Percentiles rank a stretch among this genome's conserved stretches.
These are phyloP conservation scores for Aurelia sp. DNA, from an alignment of 30 jellyfish, hydroid and myxozoan species.

Conservation along the genomic window DNA sequence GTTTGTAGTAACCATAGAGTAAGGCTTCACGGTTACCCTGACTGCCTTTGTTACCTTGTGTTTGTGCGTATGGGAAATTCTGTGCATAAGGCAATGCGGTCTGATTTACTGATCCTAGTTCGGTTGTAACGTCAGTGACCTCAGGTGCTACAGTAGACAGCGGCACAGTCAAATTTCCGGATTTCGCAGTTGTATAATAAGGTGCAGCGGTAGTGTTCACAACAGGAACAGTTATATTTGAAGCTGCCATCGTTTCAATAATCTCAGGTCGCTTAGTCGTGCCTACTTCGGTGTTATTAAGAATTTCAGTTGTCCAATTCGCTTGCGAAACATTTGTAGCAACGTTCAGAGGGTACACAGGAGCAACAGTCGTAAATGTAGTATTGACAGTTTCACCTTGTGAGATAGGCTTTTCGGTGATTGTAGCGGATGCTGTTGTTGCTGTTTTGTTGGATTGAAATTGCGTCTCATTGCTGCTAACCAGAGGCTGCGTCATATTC, in stretches of 20 bases:
- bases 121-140: neutral
- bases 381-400: too few relatives aligned
- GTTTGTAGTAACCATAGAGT: constrained; percentile 54
- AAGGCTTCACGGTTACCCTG: constrained; percentile 20
- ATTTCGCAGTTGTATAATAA: neutral
- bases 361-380: too few relatives aligned
- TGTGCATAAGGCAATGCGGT: too few relatives aligned
- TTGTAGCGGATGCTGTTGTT: too few relatives aligned
- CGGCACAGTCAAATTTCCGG: neutral
- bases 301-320: neutral
- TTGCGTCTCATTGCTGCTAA: too few relatives aligned
- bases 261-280: neutral
- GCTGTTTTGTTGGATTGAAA: too few relatives aligned
- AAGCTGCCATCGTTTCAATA: neutral
- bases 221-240: neutral
- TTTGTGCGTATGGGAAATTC: neutral
- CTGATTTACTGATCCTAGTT: too few relatives aligned
- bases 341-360: neutral
- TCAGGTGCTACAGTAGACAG: neutral
- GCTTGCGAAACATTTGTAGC: neutral
- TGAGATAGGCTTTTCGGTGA: too few relatives aligned
- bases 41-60: too few relatives aligned
- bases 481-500: too few relatives aligned
- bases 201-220: neutral
- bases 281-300: neutral